Percentiles rank a stretch among this genome's conserved stretches.
phyloP scores from a whole-genome alignment of 2,113 vertebrate genomes.

The Alces alces region DNA sequence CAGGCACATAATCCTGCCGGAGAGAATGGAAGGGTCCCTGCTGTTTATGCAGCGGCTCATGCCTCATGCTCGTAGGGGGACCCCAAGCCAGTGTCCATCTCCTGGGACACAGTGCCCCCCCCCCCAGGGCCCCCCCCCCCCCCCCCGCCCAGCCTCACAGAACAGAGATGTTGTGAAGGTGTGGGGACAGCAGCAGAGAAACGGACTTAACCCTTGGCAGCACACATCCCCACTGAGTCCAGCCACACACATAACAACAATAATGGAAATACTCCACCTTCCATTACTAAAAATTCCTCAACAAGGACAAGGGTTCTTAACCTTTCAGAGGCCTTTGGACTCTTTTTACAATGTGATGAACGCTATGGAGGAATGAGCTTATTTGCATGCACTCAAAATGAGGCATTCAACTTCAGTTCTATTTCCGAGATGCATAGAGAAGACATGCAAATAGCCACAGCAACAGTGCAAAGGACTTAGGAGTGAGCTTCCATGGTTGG shows the following conservation, averaged over 20 bases:
- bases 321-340: neutral
- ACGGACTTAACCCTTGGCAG: neutral
- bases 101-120: neutral
- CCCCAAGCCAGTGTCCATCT: neutral
- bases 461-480: neutral
- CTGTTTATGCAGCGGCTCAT: neutral
- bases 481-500: neutral
- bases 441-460: neutral
- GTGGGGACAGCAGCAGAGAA: neutral
- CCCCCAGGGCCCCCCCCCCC: no score
- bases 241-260: neutral
- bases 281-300: neutral
- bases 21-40: neutral
- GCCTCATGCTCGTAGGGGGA: neutral
- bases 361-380: neutral
- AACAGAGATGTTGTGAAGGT: neutral
- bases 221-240: neutral
- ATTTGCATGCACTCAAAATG: neutral
- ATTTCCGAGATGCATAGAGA: neutral
- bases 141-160: neutral
- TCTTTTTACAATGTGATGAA: neutral
- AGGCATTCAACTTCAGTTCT: neutral
- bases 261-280: neutral
- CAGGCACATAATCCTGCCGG: neutral
- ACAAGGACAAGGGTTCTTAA: neutral